These are phyloP conservation scores for Megalonaias nervosa DNA, from an alignment of 1,140 invertebrate genomes.

Conservation along the genomic window DNA sequence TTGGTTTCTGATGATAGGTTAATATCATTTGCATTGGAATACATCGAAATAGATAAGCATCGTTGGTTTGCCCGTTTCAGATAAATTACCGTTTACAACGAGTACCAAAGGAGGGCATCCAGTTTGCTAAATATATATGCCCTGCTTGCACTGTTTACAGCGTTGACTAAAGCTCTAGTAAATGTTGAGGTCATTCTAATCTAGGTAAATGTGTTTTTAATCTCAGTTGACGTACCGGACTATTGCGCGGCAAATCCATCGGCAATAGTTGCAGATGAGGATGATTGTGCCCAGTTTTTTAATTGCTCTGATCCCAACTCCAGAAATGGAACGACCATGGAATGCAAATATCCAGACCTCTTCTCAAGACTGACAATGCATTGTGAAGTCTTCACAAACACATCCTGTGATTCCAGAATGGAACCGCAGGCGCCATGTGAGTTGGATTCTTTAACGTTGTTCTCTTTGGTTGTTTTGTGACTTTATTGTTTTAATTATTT, in stretches of 20 bases:
- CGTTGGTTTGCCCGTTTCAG: too few relatives aligned
- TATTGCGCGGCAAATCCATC: slow-evolving; percentile 38
- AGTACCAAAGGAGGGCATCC: too few relatives aligned
- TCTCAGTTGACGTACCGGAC: not conserved
- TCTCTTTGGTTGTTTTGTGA: not conserved
- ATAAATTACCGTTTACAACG: too few relatives aligned
- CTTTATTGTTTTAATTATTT: not conserved
- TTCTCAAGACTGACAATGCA: slow-evolving; percentile 21
- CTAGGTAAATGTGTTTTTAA: too few relatives aligned
- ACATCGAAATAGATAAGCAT: too few relatives aligned
- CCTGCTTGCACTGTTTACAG: too few relatives aligned
- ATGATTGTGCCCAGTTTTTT: slow-evolving; percentile 44
- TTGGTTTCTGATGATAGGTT: too few relatives aligned
- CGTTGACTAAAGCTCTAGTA: too few relatives aligned
- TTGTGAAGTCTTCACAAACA: slow-evolving; percentile 34
- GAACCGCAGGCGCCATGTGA: slow-evolving; percentile 47
- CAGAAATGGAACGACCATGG: slow-evolving; percentile 9
- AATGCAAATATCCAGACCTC: slow-evolving; percentile 38
- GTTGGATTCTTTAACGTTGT: not conserved
- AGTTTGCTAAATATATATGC: too few relatives aligned
- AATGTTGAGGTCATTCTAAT: too few relatives aligned
- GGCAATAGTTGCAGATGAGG: slow-evolving; percentile 19
- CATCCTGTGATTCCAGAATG: slow-evolving; percentile 25
- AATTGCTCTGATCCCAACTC: slow-evolving; percentile 29
- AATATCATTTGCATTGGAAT: too few relatives aligned